phyloP scores from a whole-genome alignment of 1,140 invertebrate genomes.

The Hypothenemus hampei region DNA sequence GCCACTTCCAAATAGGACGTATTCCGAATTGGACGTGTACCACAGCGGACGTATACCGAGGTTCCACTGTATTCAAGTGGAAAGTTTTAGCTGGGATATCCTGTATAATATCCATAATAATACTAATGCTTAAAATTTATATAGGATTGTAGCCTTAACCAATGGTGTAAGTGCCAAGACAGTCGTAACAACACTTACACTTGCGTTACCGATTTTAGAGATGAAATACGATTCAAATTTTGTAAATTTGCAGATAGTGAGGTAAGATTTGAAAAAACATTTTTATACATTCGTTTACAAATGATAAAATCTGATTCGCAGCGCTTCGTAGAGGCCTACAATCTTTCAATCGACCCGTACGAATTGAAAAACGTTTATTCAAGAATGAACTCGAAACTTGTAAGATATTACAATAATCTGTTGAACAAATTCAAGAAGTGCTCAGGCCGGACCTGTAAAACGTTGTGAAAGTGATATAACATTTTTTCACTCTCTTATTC shows the following conservation, averaged over 20 bases:
- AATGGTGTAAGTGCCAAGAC: conserved; percentile 79
- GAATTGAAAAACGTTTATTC: conserved; percentile 60
- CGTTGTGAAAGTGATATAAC: conserved; percentile 17
- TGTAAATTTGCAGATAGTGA: conserved; percentile 70
- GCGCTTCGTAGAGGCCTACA: conserved; percentile 65
- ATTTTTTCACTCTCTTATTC: too few species aligned
- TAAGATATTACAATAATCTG: conserved; percentile 21
- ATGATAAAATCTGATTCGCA: conserved; percentile 16
- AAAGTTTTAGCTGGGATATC: too few species aligned
- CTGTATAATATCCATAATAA: too few species aligned
- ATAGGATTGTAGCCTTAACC: conserved; percentile 59
- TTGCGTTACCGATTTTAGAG: conserved; percentile 62
- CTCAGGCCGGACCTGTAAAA: conserved; percentile 18
- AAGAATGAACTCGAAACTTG: conserved; percentile 12
- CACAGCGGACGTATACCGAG: too few species aligned
- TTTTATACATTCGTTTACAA: neutral
- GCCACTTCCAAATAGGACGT: too few species aligned
- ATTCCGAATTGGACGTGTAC: too few species aligned
- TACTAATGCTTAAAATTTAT: conserved; percentile 33
- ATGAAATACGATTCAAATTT: conserved; percentile 60
- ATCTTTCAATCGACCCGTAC: conserved; percentile 60
- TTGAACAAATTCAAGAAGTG: conserved; percentile 26
- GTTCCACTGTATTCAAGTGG: too few species aligned
- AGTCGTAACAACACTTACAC: conserved; percentile 76
- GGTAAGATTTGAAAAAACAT: conserved; percentile 47